Percentiles rank a stretch among this genome's conserved stretches.
These are phyloP conservation scores for Aurelia aurita complex sp. Pacific DNA, from an alignment of 30 jellyfish, hydroid and myxozoan species.

Conservation along the genomic window DNA sequence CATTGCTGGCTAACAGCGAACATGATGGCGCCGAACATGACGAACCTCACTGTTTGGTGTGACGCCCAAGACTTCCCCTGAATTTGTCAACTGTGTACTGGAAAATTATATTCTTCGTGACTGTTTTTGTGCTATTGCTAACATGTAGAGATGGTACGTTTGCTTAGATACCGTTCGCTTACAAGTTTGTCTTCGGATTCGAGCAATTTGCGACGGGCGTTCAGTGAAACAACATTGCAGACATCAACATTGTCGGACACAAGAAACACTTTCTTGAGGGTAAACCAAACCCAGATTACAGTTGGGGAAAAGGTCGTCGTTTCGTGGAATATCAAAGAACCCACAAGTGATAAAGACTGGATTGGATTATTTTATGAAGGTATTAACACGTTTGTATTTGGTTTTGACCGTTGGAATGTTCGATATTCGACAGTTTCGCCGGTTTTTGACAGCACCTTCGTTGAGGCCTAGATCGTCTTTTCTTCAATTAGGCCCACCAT, in stretches of 20 bases:
- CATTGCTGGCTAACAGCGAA: no score
- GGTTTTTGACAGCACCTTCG: no score
- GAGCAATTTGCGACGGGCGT: conserved; percentile 81
- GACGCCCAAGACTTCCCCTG: no score
- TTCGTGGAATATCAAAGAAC: conserved; percentile 71
- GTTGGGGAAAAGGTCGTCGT: conserved; percentile 88
- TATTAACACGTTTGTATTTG: conserved; percentile 1
- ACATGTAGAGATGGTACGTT: conserved; percentile 63
- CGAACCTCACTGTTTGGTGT: no score
- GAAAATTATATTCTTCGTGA: no score
- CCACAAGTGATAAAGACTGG: conserved; percentile 68
- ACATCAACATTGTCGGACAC: conserved; percentile 33
- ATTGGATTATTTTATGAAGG: conserved; percentile 80
- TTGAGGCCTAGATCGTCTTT: no score
- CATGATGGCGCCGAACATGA: no score
- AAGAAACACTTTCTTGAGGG: conserved; percentile 43
- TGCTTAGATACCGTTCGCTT: conserved; percentile 75
- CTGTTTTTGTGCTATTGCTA: not conserved
- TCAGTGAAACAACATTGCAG: conserved; percentile 83
- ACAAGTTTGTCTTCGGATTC: conserved; percentile 60
- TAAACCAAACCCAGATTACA: conserved; percentile 84
- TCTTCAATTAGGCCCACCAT: no score
- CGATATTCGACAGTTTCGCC: no score
- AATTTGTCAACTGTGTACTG: no score
- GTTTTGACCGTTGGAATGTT: no score